Evolutionary conservation across 2,888 invertebrate species (phyloP).

Genomic region (Linnaemya tessellans): DNA sequence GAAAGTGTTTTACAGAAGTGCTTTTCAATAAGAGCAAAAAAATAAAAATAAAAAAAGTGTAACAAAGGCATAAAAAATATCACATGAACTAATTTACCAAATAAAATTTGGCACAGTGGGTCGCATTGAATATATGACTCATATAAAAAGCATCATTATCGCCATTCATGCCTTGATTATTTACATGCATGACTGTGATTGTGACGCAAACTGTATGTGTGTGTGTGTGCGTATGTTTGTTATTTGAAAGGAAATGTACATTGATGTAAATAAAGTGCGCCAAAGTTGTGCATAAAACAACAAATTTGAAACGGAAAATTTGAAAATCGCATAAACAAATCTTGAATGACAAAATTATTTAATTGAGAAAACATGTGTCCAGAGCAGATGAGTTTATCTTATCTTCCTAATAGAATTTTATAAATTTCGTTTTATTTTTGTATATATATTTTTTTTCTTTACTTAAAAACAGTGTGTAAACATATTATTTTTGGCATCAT

Average conservation of each 20-base stretch:
- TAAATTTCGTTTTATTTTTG: neutral
- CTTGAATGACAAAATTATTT: slow-evolving; percentile 21
- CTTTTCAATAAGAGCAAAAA: neutral
- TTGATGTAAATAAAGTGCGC: slow-evolving; percentile 41
- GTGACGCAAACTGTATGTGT: slow-evolving; percentile 41
- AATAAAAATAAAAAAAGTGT: slow-evolving; percentile 3
- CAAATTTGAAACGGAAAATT: slow-evolving; percentile 1
- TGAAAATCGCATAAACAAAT: slow-evolving; percentile 46
- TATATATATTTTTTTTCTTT: neutral
- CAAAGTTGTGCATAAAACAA: slow-evolving; percentile 32
- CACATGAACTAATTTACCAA: slow-evolving; percentile 16
- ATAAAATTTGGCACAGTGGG: slow-evolving; percentile 68
- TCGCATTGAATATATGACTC: slow-evolving; percentile 53
- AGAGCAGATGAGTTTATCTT: slow-evolving; percentile 31
- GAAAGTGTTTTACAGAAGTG: slow-evolving; percentile 15
- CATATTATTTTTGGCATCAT: slow-evolving; percentile 59
- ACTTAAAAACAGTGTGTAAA: slow-evolving; percentile 23
- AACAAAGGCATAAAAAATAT: slow-evolving; percentile 23
- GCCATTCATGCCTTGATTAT: slow-evolving; percentile 41
- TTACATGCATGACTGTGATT: slow-evolving; percentile 27
- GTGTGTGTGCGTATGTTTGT: slow-evolving; percentile 10
- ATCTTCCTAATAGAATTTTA: slow-evolving; percentile 13
- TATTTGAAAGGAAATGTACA: slow-evolving; percentile 6
- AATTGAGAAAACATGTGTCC: slow-evolving; percentile 29
- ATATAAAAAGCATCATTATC: slow-evolving; percentile 36